These are phyloP conservation scores for Drosophila prosaltans DNA, from an alignment of 1,140 invertebrate species.

Conservation along the genomic window DNA sequence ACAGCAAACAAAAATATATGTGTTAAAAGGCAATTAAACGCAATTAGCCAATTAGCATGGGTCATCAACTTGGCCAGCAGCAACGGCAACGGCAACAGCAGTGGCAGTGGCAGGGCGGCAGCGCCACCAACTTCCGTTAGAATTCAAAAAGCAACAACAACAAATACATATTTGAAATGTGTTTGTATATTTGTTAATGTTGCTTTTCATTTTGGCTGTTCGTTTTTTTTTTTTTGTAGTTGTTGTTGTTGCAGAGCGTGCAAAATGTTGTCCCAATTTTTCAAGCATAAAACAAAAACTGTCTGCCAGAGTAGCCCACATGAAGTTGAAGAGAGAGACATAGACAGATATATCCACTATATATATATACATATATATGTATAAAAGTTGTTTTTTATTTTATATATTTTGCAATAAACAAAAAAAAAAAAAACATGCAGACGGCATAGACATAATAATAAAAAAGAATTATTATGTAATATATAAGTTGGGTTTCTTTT, in stretches of 20 bases:
- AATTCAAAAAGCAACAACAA: conserved; percentile 34
- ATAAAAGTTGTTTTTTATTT: conserved; percentile 39
- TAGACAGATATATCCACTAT: conserved; percentile 22
- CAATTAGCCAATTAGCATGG: conserved; percentile 80
- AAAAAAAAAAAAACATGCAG: not conserved
- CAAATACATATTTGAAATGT: conserved; percentile 55
- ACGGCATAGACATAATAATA: conserved; percentile 12
- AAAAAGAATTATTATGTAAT: conserved; percentile 78
- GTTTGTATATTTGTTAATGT: conserved; percentile 22
- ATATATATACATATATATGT: conserved; percentile 46
- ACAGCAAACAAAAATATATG: conserved; percentile 49
- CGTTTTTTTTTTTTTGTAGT: not conserved
- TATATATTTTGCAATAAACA: conserved; percentile 1
- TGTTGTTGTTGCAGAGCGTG: conserved; percentile 58
- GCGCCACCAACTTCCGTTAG: conserved; percentile 69
- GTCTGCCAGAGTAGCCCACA: conserved; percentile 27
- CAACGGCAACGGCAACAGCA: conserved; percentile 22
- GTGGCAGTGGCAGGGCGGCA: conserved; percentile 12
- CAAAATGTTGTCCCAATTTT: conserved; percentile 80
- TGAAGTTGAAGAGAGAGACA: conserved; percentile 31
- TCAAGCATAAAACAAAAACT: conserved; percentile 77
- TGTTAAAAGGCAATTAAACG: conserved; percentile 74
- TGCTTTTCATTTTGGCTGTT: conserved; percentile 7
- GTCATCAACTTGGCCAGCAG: conserved; percentile 65
- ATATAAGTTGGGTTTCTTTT: not conserved